Evolutionary conservation across 2,797 vertebrate genomes (phyloP), one percentile per base, ranked within the genome.

Genomic region (Eulemur rubriventer): DNA sequence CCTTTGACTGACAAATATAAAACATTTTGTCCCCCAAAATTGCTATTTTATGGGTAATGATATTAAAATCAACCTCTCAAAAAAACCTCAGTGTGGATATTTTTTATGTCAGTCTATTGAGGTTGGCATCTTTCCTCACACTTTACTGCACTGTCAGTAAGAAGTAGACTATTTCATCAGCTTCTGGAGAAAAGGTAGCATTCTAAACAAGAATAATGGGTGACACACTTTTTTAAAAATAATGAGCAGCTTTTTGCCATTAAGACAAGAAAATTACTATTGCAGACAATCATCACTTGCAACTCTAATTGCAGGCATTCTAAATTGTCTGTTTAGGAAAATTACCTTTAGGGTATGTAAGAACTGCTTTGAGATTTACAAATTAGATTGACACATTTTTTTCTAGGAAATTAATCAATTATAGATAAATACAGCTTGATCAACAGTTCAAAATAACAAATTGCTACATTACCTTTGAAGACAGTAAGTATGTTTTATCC

Each of bases 191-290:
- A 90, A 81, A 95, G 57, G 26, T 17, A 89, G 28, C 16, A 52
- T 96, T 97, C 43, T 88, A 72, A 93, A 50, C 18, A 92, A 81
- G 41, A 97, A 98, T 97, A 97, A 96, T 75, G 48, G 89, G 52
- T 96, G 50, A 30, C 88, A 84, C 24, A 33, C 4, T 89, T 96
- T 72, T 80, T 85, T 57, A 33, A 87, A 94, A 72, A 93, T 95
- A 87, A 78, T 96, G 52, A 98, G 79, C 14, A 96, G 95, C 89
- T 89, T 95, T 96, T 93, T 95, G 70, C 59, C 80, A 91, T 90
- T 97, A 97, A 94, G 96, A 83, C 92, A 84, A 97, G 93, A 98
- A 98, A 98, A 94, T 94, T 93, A 97, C 80, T 35, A 93, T 50
- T 48, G 22, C 22, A 95, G 63, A 90, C 14, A 97, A 85, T 30